Conservation (phyloP, 2,888 invertebrate genomes). For the Drosophila neutralis region DNA sequence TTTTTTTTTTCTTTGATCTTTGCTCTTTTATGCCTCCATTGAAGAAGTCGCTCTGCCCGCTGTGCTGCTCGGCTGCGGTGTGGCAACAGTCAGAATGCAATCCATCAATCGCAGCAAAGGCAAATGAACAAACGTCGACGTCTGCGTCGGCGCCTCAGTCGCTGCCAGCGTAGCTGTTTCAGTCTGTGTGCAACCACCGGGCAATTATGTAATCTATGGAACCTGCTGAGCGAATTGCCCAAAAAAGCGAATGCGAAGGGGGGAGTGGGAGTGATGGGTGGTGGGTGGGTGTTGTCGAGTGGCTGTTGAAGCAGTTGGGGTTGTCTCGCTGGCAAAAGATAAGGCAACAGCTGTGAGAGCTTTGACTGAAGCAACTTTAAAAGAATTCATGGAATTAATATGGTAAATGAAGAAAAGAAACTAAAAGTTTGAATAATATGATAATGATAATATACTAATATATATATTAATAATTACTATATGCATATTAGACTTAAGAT, state of each 20-base stretch:
- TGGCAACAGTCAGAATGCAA: slow-evolving; percentile 75
- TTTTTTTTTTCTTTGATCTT: slow-evolving; percentile 65
- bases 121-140: slow-evolving; percentile 25
- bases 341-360: slow-evolving; percentile 13
- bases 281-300: not conserved
- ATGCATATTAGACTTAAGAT: not conserved
- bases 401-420: not conserved
- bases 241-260: slow-evolving; percentile 1
- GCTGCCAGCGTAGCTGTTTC: not conserved
- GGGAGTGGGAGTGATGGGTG: not conserved
- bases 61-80: slow-evolving; percentile 29
- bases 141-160: slow-evolving; percentile 3
- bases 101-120: slow-evolving; percentile 62
- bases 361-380: not conserved
- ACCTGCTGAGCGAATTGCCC: slow-evolving; percentile 47
- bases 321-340: not conserved
- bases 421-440: not conserved
- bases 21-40: slow-evolving; percentile 24
- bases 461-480: not conserved
- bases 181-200: slow-evolving; percentile 46
- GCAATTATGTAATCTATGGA: slow-evolving; percentile 55
- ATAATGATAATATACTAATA: not conserved
- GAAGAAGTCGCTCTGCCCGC: slow-evolving; percentile 12
- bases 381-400: not conserved
- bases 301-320: slow-evolving; percentile 1